Evolutionary conservation across 1,140 invertebrate species (phyloP).

Genomic region (Ceratosolen fusciceps): DNA sequence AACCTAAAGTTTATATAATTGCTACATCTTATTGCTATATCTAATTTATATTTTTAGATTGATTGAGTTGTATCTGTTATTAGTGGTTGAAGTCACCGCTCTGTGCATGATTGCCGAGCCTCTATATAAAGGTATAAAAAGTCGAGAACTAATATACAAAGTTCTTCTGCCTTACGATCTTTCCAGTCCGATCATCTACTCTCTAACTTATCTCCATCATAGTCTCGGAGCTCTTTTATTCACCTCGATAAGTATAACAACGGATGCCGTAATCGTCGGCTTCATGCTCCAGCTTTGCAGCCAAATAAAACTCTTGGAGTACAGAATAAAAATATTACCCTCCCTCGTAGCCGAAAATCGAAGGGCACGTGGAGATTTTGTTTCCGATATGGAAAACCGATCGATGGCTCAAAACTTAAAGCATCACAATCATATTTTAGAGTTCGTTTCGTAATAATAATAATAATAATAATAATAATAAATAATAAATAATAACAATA

Average conservation of each 20-base stretch:
- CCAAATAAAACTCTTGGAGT: constrained; percentile 8
- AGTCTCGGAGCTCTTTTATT: background rate
- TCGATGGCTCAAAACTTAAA: background rate
- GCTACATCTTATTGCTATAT: no score
- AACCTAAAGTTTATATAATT: no score
- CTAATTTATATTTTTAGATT: no score
- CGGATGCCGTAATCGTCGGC: constrained; percentile 12
- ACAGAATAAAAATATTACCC: constrained; percentile 5
- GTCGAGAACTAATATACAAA: constrained; percentile 26
- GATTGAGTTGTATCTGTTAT: background rate
- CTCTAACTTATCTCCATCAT: constrained; percentile 33
- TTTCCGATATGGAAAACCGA: background rate
- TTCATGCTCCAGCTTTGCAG: constrained; percentile 31
- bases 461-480: no score
- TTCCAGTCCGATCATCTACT: background rate
- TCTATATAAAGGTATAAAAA: background rate
- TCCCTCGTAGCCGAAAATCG: background rate
- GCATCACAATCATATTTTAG: constrained; percentile 24
- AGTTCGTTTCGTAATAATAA: background rate
- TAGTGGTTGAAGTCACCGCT: background rate
- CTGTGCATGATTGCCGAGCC: background rate
- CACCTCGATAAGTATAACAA: constrained; percentile 15
- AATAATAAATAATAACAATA: no score
- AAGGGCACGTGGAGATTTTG: no score
- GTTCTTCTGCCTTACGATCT: constrained; percentile 34